phyloP scores from a whole-genome alignment of 2,113 vertebrate species.

The Cynopterus brachyotis region DNA sequence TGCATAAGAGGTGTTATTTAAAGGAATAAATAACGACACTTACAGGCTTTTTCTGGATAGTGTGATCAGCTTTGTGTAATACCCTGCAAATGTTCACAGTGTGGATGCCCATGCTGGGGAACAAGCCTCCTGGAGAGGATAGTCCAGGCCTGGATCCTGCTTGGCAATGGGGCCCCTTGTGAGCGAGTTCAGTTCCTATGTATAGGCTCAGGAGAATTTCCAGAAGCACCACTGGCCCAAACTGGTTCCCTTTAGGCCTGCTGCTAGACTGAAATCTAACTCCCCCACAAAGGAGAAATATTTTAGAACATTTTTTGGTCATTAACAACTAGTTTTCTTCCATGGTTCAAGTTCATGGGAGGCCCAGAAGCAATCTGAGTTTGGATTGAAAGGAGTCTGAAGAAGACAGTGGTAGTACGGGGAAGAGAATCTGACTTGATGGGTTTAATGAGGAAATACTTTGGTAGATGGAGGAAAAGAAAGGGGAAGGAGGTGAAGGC shows the following conservation, averaged over 20 bases:
- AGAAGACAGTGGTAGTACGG: not conserved
- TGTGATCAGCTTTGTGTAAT: constrained; percentile 41
- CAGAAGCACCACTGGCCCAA: not conserved
- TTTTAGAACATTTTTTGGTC: not conserved
- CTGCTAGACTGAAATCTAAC: not conserved
- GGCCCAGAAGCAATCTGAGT: not conserved
- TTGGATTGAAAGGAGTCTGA: not conserved
- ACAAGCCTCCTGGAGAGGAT: not conserved
- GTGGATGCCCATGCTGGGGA: not conserved
- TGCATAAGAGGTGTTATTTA: constrained; percentile 41
- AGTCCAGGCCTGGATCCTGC: not conserved
- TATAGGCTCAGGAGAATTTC: not conserved
- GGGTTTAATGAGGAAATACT: not conserved
- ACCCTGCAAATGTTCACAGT: not conserved
- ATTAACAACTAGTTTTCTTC: not conserved
- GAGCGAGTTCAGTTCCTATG: not conserved
- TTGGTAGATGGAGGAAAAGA: not conserved
- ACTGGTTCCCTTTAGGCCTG: not conserved
- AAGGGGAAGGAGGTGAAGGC: not conserved
- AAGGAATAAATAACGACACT: constrained; percentile 62
- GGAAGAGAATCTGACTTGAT: not conserved
- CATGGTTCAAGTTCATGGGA: not conserved
- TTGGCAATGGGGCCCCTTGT: fast-evolving
- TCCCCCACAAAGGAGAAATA: not conserved
- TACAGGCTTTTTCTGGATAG: constrained; percentile 53